Evolutionary conservation across 1,140 invertebrate genomes (phyloP).

Genomic region (Probaryconus sp.): DNA sequence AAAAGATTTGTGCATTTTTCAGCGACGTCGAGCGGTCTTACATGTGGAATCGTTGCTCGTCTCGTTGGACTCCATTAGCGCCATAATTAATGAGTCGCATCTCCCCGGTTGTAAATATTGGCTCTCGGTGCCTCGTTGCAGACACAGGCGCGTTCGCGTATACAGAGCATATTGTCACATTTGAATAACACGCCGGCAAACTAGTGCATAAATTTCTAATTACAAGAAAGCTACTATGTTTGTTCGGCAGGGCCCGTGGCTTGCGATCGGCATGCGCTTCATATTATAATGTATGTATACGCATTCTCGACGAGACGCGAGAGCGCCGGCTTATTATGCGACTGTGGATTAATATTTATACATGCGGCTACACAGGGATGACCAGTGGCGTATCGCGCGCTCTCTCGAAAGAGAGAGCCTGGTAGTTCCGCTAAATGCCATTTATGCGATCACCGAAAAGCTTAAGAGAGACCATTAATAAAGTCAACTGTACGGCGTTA

Average conservation of each 20-base stretch:
- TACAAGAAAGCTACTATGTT: slow-evolving; percentile 72
- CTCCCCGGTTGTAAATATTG: slow-evolving; percentile 65
- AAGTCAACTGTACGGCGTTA: slow-evolving; percentile 30
- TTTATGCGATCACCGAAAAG: slow-evolving; percentile 48
- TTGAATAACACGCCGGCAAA: slow-evolving; percentile 75
- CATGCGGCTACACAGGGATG: slow-evolving; percentile 55
- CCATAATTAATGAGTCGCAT: slow-evolving; percentile 72
- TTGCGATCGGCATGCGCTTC: slow-evolving; percentile 32
- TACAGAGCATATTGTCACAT: slow-evolving; percentile 72
- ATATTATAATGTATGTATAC: slow-evolving; percentile 49
- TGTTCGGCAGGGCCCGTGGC: slow-evolving; percentile 31
- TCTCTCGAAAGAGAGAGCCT: slow-evolving; percentile 47
- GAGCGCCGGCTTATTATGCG: slow-evolving; percentile 54
- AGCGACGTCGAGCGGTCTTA: slow-evolving; percentile 46
- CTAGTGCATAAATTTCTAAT: slow-evolving; percentile 78
- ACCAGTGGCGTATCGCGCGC: slow-evolving; percentile 56
- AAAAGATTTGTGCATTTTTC: slow-evolving; percentile 51
- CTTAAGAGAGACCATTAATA: slow-evolving; percentile 37
- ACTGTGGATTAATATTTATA: slow-evolving; percentile 57
- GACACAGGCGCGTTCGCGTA: slow-evolving; percentile 49
- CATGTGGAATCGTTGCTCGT: slow-evolving; percentile 53
- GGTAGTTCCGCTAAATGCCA: slow-evolving; percentile 51
- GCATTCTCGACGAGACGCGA: slow-evolving; percentile 45
- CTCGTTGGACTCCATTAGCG: slow-evolving; percentile 67
- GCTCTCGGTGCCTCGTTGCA: slow-evolving; percentile 56